Evolutionary conservation across 1,140 invertebrate genomes (phyloP).

Genomic region (Panonychus citri): DNA sequence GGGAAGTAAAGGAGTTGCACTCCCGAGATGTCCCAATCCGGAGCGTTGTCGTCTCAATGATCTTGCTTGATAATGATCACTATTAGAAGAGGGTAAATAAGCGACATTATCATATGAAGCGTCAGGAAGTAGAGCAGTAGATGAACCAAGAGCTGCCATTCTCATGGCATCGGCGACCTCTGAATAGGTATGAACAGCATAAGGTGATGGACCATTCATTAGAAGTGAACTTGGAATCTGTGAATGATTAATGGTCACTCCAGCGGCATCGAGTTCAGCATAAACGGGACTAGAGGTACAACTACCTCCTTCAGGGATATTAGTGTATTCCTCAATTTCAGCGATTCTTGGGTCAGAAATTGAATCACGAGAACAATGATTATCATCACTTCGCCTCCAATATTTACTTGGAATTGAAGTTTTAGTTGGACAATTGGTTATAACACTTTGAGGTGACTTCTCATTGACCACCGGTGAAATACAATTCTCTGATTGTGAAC

Average conservation of each 20-base stretch:
- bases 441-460: constrained; percentile 11
- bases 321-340: constrained; percentile 3
- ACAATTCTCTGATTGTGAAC: constrained; percentile 7
- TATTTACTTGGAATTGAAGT: constrained; percentile 7
- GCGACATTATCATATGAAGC: constrained; percentile 11
- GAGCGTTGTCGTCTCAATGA: constrained; percentile 6
- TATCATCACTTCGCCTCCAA: constrained; percentile 2
- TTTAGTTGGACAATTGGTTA: constrained; percentile 6
- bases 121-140: constrained; percentile 5
- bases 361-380: background rate
- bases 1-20: constrained; percentile 5
- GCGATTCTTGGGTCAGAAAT: background rate
- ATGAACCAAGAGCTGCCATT: constrained; percentile 4
- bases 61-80: constrained; percentile 5
- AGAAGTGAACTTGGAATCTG: background rate
- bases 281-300: constrained; percentile 11
- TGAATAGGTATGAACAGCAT: constrained; percentile 8
- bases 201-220: background rate
- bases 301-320: constrained; percentile 4
- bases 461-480: constrained; percentile 10
- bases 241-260: background rate
- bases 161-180: constrained; percentile 7
- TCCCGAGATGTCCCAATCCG: background rate
- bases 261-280: constrained; percentile 9
- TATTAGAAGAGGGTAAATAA: constrained; percentile 7